phyloP scores from a whole-genome alignment of 30 jellyfish, hydroid and myxozoan species.

The Turritopsis dohrnii region DNA sequence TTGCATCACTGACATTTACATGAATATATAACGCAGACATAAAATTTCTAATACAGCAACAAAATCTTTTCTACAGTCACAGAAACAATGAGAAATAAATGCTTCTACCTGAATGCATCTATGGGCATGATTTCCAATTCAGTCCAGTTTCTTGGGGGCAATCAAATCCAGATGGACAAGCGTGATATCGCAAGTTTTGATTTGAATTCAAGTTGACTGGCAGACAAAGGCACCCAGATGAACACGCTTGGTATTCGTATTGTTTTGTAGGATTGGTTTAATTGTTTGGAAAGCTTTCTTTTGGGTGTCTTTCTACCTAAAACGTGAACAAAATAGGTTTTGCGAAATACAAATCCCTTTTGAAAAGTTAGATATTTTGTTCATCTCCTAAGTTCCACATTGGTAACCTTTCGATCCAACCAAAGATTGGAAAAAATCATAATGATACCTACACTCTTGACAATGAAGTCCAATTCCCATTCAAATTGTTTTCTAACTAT shows the following conservation, averaged over 20 bases:
- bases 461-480: conserved; percentile 90
- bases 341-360: neutral
- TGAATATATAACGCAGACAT: too few relatives aligned
- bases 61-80: too few relatives aligned
- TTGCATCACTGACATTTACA: too few relatives aligned
- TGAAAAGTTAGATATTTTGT: neutral
- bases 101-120: conserved; percentile 77
- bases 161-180: conserved; percentile 85
- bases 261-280: conserved; percentile 82
- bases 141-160: conserved; percentile 88
- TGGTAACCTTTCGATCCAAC: too few relatives aligned
- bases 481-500: conserved; percentile 53
- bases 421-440: neutral
- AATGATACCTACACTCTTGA: conserved; percentile 60
- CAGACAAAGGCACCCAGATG: conserved; percentile 75
- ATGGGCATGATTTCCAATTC: conserved; percentile 93
- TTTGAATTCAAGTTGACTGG: conserved; percentile 67
- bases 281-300: conserved; percentile 71
- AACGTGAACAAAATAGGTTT: neutral
- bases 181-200: conserved; percentile 70
- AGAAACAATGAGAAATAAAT: neutral
- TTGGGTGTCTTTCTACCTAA: conserved; percentile 85
- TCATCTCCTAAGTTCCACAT: neutral
- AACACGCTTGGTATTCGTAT: conserved; percentile 61
- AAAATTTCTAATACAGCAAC: too few relatives aligned